Evolutionary conservation across 2,888 invertebrate genomes (phyloP), one percentile per base, ranked within the genome.

Genomic region (Melangyna quadrimaculata): DNA sequence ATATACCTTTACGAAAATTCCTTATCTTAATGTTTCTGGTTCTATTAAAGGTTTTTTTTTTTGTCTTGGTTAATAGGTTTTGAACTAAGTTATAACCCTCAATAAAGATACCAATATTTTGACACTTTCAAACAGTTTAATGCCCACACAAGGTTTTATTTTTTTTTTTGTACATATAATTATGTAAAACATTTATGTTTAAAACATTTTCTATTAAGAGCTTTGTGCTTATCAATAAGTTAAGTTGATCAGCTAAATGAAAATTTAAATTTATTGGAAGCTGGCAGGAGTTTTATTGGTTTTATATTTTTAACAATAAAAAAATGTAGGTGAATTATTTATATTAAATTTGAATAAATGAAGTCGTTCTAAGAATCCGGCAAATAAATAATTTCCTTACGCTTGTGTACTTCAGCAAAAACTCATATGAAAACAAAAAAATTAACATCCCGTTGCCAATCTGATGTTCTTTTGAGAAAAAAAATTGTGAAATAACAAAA

Each of bases 41-140:
- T 72, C 59, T 72, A 59, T 59, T 72, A 35, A 48, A 59, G 24
- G 4, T 12, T 40, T 55, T 27, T 40, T 53, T 35, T 19, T 32
- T 27, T 12, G 45, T 37, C 12, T 17, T 71, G 43, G 27, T 59
- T 29, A 59, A 72, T 57, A 59, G 67, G 17, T 37, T 67, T 67
- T 35, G 51, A 51, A 51, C 67, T 67, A 51, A 67, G 51, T 67
- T 67, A 67, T 51, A 51, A 17, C 35, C 51, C 48, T 51, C 67
- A 37, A 67, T 65, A 67, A 67, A 67, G 67, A 51, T 67, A 67
- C 67, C 51, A 35, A 67, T 67, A 67, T 67, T 67, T 67, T 67
- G 67, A 67, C 67, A 67, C 48, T 51, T n/a, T 67, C 48, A 29
- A 48, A 67, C 35, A 51, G 67, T 67, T 67, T 51, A 51, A 51